A percentile compares a stretch with the other conserved stretches of the same genome.
Evolutionary conservation across 1,140 invertebrate species (phyloP).

Genomic region (Apis laboriosa): DNA sequence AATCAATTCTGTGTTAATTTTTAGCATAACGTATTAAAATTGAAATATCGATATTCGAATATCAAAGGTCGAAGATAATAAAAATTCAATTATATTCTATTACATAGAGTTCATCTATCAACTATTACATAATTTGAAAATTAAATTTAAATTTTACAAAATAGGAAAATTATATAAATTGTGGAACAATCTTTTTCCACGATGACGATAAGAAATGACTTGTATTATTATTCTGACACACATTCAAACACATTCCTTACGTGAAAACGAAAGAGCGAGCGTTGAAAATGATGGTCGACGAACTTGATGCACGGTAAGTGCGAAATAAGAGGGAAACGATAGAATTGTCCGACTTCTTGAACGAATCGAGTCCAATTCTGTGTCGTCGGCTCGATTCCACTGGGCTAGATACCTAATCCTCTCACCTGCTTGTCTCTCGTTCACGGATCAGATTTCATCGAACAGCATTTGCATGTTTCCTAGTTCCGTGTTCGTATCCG

Average conservation of each 20-base stretch:
- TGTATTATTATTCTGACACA: background rate
- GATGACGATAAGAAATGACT: no score
- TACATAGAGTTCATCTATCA: no score
- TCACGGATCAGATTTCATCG: slow-evolving; percentile 32
- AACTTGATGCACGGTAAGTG: slow-evolving; percentile 21
- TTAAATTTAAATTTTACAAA: no score
- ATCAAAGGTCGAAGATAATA: no score
- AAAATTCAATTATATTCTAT: no score
- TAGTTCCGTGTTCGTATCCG: slow-evolving; percentile 16
- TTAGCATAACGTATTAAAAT: no score
- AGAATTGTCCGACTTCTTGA: slow-evolving; percentile 23
- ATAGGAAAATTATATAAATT: no score
- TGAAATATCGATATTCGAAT: no score
- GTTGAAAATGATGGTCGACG: slow-evolving; percentile 18
- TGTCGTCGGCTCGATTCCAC: slow-evolving; percentile 35
- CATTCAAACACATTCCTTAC: background rate
- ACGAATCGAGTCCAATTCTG: slow-evolving; percentile 17
- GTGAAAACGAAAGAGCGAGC: slow-evolving; percentile 42
- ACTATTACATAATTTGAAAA: no score
- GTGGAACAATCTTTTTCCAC: no score
- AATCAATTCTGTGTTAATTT: no score
- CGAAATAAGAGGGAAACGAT: slow-evolving; percentile 43
- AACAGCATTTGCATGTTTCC: slow-evolving; percentile 24
- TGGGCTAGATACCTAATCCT: slow-evolving; percentile 43
- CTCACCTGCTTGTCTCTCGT: slow-evolving; percentile 18